These are phyloP conservation scores for Saccopteryx leptura DNA, from an alignment of 2,113 vertebrate genomes.

Conservation along the genomic window DNA sequence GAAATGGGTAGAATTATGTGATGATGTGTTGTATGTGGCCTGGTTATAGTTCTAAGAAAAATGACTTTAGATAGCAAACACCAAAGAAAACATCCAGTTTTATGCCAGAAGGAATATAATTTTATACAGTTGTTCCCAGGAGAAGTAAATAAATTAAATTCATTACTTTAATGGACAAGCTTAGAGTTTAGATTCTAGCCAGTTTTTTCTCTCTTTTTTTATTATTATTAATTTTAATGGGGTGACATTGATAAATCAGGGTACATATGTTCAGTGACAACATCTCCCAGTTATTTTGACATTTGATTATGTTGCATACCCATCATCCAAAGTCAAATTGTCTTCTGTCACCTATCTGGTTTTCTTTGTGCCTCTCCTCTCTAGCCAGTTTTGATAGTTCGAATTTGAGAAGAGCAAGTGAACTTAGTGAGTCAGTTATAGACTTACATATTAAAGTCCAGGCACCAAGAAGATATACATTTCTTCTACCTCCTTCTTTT, in stretches of 20 bases:
- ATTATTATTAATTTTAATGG: no score
- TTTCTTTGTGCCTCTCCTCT: no score
- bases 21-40: neutral
- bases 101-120: neutral
- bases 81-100: neutral
- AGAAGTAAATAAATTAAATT: constrained; percentile 14
- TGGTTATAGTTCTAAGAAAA: neutral
- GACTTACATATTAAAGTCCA: neutral
- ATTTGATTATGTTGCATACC: no score
- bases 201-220: neutral
- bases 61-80: neutral
- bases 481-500: constrained; percentile 18
- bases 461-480: neutral
- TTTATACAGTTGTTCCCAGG: neutral
- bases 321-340: no score
- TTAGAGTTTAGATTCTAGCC: neutral
- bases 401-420: neutral
- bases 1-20: neutral
- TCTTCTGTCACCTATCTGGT: no score
- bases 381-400: neutral
- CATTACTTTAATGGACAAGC: neutral
- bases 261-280: no score
- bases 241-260: no score
- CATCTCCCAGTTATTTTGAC: no score
- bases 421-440: neutral